Evolutionary conservation across 2,797 vertebrate species (phyloP), one percentile per base, ranked within the genome.

Genomic region (Sebastes trivittatus): DNA sequence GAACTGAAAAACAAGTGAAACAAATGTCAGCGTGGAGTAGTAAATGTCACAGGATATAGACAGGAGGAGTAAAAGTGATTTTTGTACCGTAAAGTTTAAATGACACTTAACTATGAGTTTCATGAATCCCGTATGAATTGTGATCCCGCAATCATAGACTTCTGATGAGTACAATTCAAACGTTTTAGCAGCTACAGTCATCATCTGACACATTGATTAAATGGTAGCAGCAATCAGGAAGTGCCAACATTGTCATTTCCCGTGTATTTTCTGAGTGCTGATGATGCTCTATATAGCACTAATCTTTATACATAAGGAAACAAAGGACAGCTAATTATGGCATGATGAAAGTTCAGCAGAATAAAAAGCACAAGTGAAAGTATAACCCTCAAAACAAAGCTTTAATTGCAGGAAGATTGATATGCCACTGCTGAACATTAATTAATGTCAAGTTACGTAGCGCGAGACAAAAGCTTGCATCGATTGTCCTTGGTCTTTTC

Each of bases 301-400:
- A 64, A 66, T 84, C 70, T 76, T 78, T 36, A 54, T 10, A 79
- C 29, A 81, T 46, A 85, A 85, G 77, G 75, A 38, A 82, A 92
- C 81, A 91, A 93, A 91, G 79, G 61, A 23, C 67, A 69, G 69
- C 77, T 88, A 86, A 94, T 90, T 89, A 72, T 66, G 52, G 42
- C 36, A n/a, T 54, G 78, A 89, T 75, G 75, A 83, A 88, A 36
- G 71, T 58, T 84, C 61, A 49, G 52, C 13, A 32, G 78, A 85
- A 84, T 73, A 75, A 89, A 82, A 71, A 64, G 11, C 73, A 81
- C 60, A 78, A 82, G 30, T 59, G 63, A 85, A 88, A 80, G 68
- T 80, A 84, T 64, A 80, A 77, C n/a, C 74, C 64, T 80, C 29
- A 70, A 89, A 91, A 89, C 78, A 90, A 86, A 85, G 84, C 73